Conservation (phyloP, 2,113 vertebrate genomes). For the Otus sunia region DNA sequence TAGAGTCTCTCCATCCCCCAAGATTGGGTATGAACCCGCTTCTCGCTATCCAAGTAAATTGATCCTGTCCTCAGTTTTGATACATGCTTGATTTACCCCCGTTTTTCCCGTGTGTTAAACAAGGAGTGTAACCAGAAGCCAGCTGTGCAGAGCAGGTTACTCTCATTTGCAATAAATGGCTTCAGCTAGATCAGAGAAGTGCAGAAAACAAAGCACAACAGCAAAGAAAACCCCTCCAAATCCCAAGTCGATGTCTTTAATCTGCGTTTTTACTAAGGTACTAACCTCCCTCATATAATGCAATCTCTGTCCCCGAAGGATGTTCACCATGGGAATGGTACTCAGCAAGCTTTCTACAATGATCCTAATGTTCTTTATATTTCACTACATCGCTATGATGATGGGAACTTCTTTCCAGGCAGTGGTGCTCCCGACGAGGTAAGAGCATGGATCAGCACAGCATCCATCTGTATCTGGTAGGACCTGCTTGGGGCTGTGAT, state of each 20-base stretch:
- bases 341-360: slow-evolving; percentile 92
- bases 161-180: background rate
- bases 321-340: slow-evolving; percentile 84
- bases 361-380: slow-evolving; percentile 92
- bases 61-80: background rate
- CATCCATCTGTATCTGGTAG: accelerated
- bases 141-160: background rate
- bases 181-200: background rate
- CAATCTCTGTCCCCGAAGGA: slow-evolving; percentile 64
- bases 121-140: background rate
- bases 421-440: slow-evolving; percentile 97
- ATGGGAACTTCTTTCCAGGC: slow-evolving; percentile 98
- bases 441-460: background rate
- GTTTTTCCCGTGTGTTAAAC: background rate
- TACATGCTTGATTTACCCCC: background rate
- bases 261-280: background rate
- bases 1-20: background rate
- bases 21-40: background rate
- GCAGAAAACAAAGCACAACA: background rate
- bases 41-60: background rate
- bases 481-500: background rate
- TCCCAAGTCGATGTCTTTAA: background rate
- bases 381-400: slow-evolving; percentile 95
- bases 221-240: background rate
- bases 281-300: background rate